Base-by-base conservation (phyloP, 2,888 invertebrate species). In the Caenorhabditis sp. region DNA sequence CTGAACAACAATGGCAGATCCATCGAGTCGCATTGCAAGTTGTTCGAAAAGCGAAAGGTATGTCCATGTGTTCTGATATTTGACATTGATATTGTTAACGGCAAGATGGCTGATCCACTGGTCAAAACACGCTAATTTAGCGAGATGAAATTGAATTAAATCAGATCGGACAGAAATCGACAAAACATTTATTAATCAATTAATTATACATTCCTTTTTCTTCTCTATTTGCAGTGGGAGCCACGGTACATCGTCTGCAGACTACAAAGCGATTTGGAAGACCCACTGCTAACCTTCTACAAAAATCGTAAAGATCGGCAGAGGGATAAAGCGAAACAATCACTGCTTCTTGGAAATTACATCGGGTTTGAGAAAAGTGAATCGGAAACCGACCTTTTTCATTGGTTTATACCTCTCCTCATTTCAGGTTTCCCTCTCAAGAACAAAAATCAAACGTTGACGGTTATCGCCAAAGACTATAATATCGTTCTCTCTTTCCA, bases 311-410 rank as follows among this genome's bases (percentile, higher is more conserved):
- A 71, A 55, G 81, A 81, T 46, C 70, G 79, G 39, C 72, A 75
- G 73, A 71, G 73, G 26, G 74, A 81, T 56, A 68, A 66, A 45
- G 39, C 62, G 20, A 79, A 79, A 35, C 71, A 70, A 30, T 70
- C 77, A 15, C 27, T 79, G n/a, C 66, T 78, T 26, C 58, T 81
- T 41, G 62, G 27, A 27, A 59, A 78, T 45, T 81, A 78, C 52
- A 58, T 81, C 37, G 81, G 81, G 43, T 78, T 72, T 63, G 81
- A 81, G 59, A 79, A 72, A 68, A 77, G 81, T 81, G 37, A 59
- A 43, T 15, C n/a, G 26, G 27, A 41, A 39, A 22, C 20, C 20
- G n/a, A 48, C n/a, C n/a, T n/a, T n/a, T n/a, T n/a, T n/a, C n/a
- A n/a, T n/a, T n/a, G n/a, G n/a, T n/a, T n/a, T n/a, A n/a, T n/a